Evolutionary conservation across 64 coral and sea anemone genomes (phyloP).

Genomic region (Astreopora myriophthalma): DNA sequence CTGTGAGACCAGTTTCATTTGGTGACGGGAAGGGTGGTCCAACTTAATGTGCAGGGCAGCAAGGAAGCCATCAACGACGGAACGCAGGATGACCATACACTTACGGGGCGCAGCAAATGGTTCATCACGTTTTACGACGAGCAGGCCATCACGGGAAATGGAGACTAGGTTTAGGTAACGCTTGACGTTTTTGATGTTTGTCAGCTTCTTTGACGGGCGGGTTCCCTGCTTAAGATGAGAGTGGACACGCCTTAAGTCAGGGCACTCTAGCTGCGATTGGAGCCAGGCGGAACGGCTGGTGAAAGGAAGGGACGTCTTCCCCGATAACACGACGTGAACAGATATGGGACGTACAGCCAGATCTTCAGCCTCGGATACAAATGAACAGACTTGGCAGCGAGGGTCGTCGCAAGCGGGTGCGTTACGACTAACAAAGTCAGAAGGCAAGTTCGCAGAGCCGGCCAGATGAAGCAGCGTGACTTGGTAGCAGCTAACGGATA

Average conservation of each 20-base stretch:
- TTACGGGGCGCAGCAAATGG: neutral
- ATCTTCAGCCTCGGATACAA: no score
- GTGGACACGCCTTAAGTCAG: neutral
- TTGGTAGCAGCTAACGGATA: neutral
- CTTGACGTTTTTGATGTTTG: conserved; percentile 11
- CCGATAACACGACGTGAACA: no score
- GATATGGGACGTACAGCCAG: no score
- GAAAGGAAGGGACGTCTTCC: no score
- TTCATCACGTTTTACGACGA: no score
- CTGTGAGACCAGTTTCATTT: neutral
- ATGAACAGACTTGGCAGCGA: no score
- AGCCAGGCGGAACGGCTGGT: neutral
- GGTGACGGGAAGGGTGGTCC: conserved; percentile 3
- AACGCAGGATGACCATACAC: neutral
- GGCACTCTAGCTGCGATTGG: neutral
- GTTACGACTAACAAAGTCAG: no score
- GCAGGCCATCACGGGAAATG: neutral
- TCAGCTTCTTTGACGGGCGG: conserved; percentile 10
- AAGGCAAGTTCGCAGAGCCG: no score
- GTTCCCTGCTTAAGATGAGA: neutral
- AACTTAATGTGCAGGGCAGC: neutral
- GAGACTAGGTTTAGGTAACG: neutral
- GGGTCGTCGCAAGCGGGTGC: no score
- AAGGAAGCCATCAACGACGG: conserved; percentile 11
- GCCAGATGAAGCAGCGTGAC: no score